Evolutionary conservation across 1,140 invertebrate genomes (phyloP), one percentile per base, ranked within the genome.

Genomic region (Diorhabda sublineata): DNA sequence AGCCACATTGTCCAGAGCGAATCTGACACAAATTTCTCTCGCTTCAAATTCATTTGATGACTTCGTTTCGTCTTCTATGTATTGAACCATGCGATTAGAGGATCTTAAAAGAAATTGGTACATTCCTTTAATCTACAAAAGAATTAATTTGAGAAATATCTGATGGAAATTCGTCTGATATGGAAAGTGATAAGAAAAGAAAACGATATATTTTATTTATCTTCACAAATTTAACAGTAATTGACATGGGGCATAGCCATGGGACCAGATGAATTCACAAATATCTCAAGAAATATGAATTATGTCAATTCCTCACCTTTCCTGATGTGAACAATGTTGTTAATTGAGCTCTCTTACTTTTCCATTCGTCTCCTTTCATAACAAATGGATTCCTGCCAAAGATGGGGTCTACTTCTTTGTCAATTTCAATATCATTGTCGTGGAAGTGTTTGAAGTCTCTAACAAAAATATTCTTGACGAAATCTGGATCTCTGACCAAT

Each of bases 391-490:
- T 65, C 64, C 79, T 83, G 42, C 81, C 76, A 11, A 78, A 65
- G 3, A 84, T 70, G 44, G 77, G 59, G 67, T 85, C 84, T 1
- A 69, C n/a, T 9, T 79, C 74, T 58, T 76, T 60, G 69, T 79
- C 81, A 4, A 73, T 66, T 4, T 67, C 9, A 0, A 82, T 63
- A 41, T 80, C 79, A 60, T 81, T 81, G 71, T 81, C 78, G 62
- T 78, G 68, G 68, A 85, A 85, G 68, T 78, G 77, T 66, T 81
- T 77, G 70, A 85, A 85, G 67, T 85, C 85, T 62, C 84, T 84
- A 1, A 84, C 78, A 3, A 88, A 71, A 52, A 89, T 83, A 9
- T 74, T 69, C 68, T 86, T 85, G 0, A 85, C 80, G 3, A 89
- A 67, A 5, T 86, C 83, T 3, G 85, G 83, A 76, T 88, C 86